Percentiles rank a stretch among this genome's conserved stretches.
These are phyloP conservation scores for Australoheros facetus DNA, from an alignment of 2,797 vertebrate species.

Conservation along the genomic window DNA sequence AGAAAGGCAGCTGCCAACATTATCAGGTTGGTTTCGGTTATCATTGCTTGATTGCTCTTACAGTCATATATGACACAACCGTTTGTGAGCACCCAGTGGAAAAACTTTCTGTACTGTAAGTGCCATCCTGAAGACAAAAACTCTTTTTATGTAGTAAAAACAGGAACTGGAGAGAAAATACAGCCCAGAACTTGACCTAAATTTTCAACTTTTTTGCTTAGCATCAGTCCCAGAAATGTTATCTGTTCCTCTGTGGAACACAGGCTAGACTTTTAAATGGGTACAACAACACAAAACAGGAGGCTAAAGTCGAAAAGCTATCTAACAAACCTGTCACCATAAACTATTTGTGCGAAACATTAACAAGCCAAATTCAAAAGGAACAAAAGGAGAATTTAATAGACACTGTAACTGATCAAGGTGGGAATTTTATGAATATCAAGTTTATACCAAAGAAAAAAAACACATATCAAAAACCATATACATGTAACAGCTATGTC, in stretches of 20 bases:
- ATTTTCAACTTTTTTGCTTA: not conserved
- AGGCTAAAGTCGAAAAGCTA: not conserved
- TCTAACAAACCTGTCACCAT: slow-evolving; percentile 3
- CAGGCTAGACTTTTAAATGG: not conserved
- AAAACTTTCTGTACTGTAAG: not conserved
- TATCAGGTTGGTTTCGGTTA: slow-evolving; percentile 81
- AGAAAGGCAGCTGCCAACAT: slow-evolving; percentile 97
- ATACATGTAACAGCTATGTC: not conserved
- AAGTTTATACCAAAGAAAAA: not conserved
- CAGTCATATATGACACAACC: slow-evolving; percentile 13
- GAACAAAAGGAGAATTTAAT: not conserved
- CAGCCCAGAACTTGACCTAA: not conserved
- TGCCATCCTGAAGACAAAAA: not conserved
- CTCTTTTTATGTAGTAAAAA: not conserved
- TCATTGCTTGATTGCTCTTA: not conserved
- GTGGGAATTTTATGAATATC: not conserved
- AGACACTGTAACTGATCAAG: not conserved
- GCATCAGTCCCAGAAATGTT: not conserved
- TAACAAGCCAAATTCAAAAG: not conserved
- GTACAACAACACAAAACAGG: not conserved
- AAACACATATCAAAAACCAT: slow-evolving; percentile 1
- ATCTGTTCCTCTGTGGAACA: not conserved
- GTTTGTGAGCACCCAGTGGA: not conserved
- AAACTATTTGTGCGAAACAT: not conserved
- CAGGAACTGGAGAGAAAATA: not conserved